Percentiles rank a stretch among this genome's conserved stretches.
Evolutionary conservation across 2,888 invertebrate genomes (phyloP).

Genomic region (Drosophila prostipennis): DNA sequence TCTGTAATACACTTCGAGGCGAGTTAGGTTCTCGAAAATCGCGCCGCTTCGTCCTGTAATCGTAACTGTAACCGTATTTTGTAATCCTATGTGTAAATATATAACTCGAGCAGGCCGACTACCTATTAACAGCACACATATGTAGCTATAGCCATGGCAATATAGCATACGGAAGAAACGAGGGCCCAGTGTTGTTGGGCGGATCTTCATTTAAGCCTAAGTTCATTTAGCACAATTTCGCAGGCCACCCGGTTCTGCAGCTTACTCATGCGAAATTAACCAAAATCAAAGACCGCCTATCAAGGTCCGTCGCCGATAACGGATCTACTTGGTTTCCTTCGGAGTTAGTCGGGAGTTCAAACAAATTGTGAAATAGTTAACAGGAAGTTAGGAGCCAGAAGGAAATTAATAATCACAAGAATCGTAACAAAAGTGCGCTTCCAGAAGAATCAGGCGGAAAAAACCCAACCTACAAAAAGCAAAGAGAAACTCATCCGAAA

Average conservation of each 20-base stretch:
- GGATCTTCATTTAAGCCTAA: conserved; percentile 43
- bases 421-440: conserved; percentile 72
- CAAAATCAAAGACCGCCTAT: conserved; percentile 16
- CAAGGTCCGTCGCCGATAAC: conserved; percentile 10
- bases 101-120: conserved; percentile 15
- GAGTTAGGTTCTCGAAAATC: too few species aligned
- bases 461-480: conserved; percentile 18
- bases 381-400: conserved; percentile 29
- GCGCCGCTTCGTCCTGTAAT: conserved; percentile 22
- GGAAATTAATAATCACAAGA: conserved; percentile 22
- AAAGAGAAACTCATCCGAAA: conserved; percentile 13
- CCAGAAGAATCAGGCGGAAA: conserved; percentile 45
- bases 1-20: conserved; percentile 20
- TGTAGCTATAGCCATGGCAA: conserved; percentile 4
- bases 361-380: conserved; percentile 67
- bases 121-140: conserved; percentile 7
- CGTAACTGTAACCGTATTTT: conserved; percentile 11
- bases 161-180: conserved; percentile 5
- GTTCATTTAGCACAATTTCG: conserved; percentile 65
- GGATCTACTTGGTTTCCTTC: neutral
- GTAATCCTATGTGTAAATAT: conserved; percentile 18
- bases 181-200: neutral
- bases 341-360: conserved; percentile 7
- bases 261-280: conserved; percentile 15
- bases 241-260: neutral